phyloP scores from a whole-genome alignment of 2,797 vertebrate species.

The Rhinogobio ventralis region DNA sequence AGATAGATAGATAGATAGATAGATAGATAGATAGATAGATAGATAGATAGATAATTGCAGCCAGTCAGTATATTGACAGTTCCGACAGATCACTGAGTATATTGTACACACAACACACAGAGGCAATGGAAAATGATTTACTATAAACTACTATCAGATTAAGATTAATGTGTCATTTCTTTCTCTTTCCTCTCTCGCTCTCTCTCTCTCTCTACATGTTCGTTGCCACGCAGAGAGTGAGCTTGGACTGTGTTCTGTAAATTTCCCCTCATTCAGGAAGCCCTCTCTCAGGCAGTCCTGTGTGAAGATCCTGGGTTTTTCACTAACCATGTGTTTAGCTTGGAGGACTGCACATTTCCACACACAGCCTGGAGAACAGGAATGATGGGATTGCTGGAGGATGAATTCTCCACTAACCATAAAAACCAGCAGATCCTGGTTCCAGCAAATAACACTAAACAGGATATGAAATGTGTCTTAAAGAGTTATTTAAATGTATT shows the following conservation, averaged over 20 bases:
- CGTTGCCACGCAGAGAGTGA: slow-evolving; percentile 21
- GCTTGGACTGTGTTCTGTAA: slow-evolving; percentile 52
- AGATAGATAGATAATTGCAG: neutral
- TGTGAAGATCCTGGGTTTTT: slow-evolving; percentile 29
- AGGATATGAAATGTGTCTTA: slow-evolving; percentile 25
- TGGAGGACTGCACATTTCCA: slow-evolving; percentile 53
- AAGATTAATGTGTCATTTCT: slow-evolving; percentile 5
- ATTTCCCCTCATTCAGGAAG: slow-evolving; percentile 59
- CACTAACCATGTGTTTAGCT: slow-evolving; percentile 59
- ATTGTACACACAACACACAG: neutral
- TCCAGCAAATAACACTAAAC: slow-evolving; percentile 28
- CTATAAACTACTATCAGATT: slow-evolving; percentile 26
- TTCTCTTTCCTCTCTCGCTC: slow-evolving; percentile 25
- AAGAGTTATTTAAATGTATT: neutral
- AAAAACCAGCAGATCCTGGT: slow-evolving; percentile 1
- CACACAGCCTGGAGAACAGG: slow-evolving; percentile 35
- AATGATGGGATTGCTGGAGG: slow-evolving; percentile 40
- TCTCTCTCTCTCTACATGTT: slow-evolving; percentile 25
- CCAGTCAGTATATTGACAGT: no score
- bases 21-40: neutral
- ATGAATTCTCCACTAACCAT: slow-evolving; percentile 31
- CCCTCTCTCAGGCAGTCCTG: slow-evolving; percentile 36
- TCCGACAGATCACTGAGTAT: no score
- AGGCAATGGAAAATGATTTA: neutral
- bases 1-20: neutral